Conservation (phyloP, 2,888 invertebrate genomes). For the Hesperia comma region DNA sequence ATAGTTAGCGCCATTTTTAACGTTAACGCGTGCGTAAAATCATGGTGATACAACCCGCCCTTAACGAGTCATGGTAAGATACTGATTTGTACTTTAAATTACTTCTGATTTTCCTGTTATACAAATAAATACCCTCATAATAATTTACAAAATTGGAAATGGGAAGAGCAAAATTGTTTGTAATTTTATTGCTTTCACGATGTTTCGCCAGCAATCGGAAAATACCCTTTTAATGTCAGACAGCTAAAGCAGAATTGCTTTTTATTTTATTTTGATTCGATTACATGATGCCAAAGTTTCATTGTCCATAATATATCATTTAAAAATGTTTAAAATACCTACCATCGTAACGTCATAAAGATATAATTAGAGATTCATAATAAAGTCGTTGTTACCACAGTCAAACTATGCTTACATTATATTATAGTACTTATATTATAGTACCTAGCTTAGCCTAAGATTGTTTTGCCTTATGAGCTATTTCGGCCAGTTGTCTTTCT, state of each 20-base stretch:
- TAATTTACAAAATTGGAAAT: too few relatives aligned
- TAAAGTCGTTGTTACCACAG: not conserved
- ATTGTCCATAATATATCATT: too few relatives aligned
- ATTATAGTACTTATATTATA: not conserved
- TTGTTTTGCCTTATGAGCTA: conserved; percentile 65
- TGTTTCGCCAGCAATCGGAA: too few relatives aligned
- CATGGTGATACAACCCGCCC: too few relatives aligned
- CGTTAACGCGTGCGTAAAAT: too few relatives aligned
- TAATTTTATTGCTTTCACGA: too few relatives aligned
- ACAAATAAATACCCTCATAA: too few relatives aligned
- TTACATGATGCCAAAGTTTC: too few relatives aligned
- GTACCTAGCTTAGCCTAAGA: conserved; percentile 23
- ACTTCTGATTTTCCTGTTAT: not conserved
- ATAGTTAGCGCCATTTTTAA: too few relatives aligned
- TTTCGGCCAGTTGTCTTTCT: conserved; percentile 83
- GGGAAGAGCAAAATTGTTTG: too few relatives aligned
- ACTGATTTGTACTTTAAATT: conserved; percentile 6
- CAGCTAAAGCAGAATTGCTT: not conserved
- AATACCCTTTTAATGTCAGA: not conserved
- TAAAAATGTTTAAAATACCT: not conserved
- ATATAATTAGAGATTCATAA: not conserved
- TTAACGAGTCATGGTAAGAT: not conserved
- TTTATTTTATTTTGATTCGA: too few relatives aligned
- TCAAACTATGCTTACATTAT: not conserved
- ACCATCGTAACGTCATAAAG: not conserved